A percentile compares a stretch with the other conserved stretches of the same genome.
Conservation (phyloP, 2,113 vertebrate species). For the Neogobius melanostomus region DNA sequence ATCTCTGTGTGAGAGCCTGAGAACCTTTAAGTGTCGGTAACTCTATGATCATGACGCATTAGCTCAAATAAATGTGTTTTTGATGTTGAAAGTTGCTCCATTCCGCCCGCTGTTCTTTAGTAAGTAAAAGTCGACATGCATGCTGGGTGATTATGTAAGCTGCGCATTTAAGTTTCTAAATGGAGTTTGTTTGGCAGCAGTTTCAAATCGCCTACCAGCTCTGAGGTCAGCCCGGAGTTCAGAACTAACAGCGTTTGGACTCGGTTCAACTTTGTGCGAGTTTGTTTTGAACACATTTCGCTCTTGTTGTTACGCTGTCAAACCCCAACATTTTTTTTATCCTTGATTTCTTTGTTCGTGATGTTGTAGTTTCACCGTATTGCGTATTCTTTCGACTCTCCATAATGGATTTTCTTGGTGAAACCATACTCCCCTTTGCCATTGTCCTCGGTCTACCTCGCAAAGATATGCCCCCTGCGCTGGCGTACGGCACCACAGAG, state of each 20-base stretch:
- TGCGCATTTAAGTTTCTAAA: background rate
- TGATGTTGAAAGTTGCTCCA: too few species aligned
- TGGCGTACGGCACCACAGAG: conserved; percentile 10
- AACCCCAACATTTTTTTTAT: background rate
- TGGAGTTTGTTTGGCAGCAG: background rate
- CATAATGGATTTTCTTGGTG: background rate
- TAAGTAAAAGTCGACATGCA: too few species aligned
- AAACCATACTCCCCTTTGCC: conserved; percentile 1
- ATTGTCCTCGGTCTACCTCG: conserved; percentile 12
- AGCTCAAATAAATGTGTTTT: too few species aligned
- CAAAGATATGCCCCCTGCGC: conserved; percentile 14
- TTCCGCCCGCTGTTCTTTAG: too few species aligned
- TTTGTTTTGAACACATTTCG: background rate
- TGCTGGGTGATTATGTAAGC: background rate
- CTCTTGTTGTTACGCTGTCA: background rate
- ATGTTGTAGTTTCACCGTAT: background rate
- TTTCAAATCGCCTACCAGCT: background rate
- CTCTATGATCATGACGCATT: too few species aligned
- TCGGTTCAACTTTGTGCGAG: background rate
- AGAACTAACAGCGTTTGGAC: background rate
- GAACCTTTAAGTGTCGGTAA: too few species aligned
- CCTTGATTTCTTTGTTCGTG: background rate
- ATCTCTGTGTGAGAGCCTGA: too few species aligned
- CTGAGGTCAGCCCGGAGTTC: background rate
- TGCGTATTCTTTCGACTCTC: background rate